Evolutionary conservation across 2,113 vertebrate genomes (phyloP).

Genomic region (Tetrao urogallus): DNA sequence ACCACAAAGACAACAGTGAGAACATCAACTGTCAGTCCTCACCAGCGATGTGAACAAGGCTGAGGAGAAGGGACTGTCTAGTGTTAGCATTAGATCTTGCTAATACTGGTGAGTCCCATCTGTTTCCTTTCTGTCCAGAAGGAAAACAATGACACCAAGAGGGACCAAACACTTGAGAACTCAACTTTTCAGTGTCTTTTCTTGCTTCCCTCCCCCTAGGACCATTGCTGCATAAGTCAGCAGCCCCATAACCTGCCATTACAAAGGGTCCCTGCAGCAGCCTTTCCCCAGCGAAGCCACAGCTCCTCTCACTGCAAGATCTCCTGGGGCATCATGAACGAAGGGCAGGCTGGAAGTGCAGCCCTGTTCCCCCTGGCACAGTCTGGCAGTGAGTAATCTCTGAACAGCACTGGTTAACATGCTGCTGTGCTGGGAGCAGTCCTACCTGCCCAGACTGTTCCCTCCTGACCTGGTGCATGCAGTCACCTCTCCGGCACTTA

Average conservation of each 20-base stretch:
- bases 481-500: neutral
- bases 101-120: too few species aligned
- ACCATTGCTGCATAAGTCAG: neutral
- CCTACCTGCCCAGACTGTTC: neutral
- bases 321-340: rapidly evolving
- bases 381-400: neutral
- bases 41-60: too few species aligned
- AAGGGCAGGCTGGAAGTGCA: rapidly evolving
- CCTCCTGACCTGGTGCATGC: rapidly evolving
- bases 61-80: neutral
- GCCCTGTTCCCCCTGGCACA: rapidly evolving
- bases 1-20: neutral
- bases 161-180: neutral
- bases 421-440: neutral
- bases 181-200: neutral
- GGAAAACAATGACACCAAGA: neutral
- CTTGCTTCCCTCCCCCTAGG: neutral
- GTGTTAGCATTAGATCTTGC: neutral
- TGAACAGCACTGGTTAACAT: rapidly evolving
- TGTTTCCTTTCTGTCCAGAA: neutral
- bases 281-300: neutral
- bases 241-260: neutral
- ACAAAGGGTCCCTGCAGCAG: neutral
- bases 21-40: neutral
- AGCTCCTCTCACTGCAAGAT: neutral